phyloP scores from a whole-genome alignment of 2,113 vertebrate species.

The Crypturellus undulatus region DNA sequence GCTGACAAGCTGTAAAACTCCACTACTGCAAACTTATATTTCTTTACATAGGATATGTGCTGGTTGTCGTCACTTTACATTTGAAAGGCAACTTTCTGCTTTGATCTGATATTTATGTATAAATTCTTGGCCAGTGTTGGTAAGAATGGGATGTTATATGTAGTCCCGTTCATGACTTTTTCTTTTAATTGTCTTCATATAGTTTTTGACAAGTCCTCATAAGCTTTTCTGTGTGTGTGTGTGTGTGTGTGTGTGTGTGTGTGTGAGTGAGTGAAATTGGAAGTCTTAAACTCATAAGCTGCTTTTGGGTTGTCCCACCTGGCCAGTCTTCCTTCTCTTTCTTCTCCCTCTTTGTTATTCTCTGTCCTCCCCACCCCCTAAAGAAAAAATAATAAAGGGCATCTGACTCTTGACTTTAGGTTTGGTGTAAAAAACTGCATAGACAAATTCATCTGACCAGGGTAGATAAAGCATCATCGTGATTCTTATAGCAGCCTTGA shows the following conservation, averaged over 20 bases:
- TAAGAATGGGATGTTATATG: not conserved
- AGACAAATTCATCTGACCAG: not conserved
- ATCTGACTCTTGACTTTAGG: rapidly evolving
- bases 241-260: no score
- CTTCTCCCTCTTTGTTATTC: not conserved
- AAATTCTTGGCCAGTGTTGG: not conserved
- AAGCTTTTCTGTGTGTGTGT: not conserved
- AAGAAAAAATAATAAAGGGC: no score
- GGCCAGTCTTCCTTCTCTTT: not conserved
- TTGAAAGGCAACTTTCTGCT: not conserved
- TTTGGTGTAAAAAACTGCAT: not conserved
- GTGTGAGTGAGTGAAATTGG: not conserved
- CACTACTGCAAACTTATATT: not conserved
- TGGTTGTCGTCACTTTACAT: not conserved
- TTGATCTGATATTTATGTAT: not conserved
- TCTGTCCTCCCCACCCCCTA: no score
- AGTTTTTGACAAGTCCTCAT: not conserved
- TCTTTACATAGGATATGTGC: not conserved
- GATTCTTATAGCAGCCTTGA: not conserved
- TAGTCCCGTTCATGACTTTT: not conserved
- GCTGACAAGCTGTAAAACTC: not conserved
- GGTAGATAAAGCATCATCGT: not conserved
- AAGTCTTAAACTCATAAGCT: not conserved
- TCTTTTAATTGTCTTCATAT: not conserved
- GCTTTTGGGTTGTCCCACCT: not conserved